phyloP scores from a whole-genome alignment of 2,888 invertebrate species.

The Cephus nigrinus region DNA sequence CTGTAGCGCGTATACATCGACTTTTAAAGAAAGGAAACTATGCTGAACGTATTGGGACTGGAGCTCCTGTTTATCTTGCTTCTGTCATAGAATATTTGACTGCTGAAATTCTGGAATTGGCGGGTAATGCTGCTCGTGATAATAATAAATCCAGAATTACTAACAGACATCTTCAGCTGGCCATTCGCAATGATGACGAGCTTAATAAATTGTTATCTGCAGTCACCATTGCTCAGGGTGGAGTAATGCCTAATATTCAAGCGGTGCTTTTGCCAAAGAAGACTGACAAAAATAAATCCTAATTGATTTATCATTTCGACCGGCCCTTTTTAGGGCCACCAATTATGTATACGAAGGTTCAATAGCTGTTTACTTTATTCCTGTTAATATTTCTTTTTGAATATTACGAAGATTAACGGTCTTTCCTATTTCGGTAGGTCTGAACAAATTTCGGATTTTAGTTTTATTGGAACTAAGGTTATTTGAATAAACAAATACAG shows the following conservation, averaged over 20 bases:
- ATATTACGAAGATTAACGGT: too few relatives aligned
- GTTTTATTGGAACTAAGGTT: too few relatives aligned
- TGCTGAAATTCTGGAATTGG: conserved; percentile 69
- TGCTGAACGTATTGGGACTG: conserved; percentile 57
- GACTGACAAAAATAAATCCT: conserved; percentile 25
- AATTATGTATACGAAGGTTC: neutral
- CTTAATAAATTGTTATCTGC: conserved; percentile 71
- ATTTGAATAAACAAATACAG: too few relatives aligned
- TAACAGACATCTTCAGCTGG: conserved; percentile 71
- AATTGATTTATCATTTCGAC: conserved; percentile 5
- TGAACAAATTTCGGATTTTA: too few relatives aligned
- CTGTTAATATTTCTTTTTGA: too few relatives aligned
- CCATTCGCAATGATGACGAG: conserved; percentile 72
- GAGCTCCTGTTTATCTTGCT: conserved; percentile 52
- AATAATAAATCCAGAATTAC: conserved; percentile 71
- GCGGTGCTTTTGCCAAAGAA: conserved; percentile 42
- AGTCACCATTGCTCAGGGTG: conserved; percentile 75
- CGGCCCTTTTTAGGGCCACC: conserved; percentile 41
- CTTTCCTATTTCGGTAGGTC: too few relatives aligned
- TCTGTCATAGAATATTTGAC: conserved; percentile 68
- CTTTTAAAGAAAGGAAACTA: conserved; percentile 61
- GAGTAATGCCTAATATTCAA: conserved; percentile 65
- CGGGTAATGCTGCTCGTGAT: conserved; percentile 67
- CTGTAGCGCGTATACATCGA: conserved; percentile 50
- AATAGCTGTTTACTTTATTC: too few relatives aligned